Conservation (phyloP, 2,888 invertebrate genomes). For the Drosophila siamana region DNA sequence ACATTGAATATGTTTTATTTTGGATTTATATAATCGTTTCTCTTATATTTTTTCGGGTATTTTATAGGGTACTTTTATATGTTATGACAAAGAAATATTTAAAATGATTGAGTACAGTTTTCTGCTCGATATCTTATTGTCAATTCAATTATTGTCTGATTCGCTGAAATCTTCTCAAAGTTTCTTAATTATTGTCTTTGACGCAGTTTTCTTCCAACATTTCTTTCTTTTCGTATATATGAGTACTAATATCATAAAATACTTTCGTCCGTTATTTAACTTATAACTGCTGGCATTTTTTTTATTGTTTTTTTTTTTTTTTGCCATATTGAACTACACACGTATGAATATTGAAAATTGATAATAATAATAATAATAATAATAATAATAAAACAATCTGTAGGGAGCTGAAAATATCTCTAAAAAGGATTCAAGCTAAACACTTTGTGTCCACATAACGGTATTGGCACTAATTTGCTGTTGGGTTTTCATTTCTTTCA, state of each 20-base stretch:
- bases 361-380: conserved; percentile 5
- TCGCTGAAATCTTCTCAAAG: conserved; percentile 45
- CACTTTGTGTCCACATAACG: conserved; percentile 61
- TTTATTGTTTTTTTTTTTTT: conserved; percentile 53
- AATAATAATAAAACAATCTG: conserved; percentile 38
- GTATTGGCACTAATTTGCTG: conserved; percentile 69
- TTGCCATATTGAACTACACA: conserved; percentile 46
- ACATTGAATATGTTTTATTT: conserved; percentile 74
- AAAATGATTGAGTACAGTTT: conserved; percentile 39
- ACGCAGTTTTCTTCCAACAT: conserved; percentile 65
- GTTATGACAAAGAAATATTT: conserved; percentile 32
- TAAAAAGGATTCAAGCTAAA: conserved; percentile 24
- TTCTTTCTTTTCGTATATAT: conserved; percentile 42
- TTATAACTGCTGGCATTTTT: conserved; percentile 23
- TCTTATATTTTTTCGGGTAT: conserved; percentile 21
- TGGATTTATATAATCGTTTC: conserved; percentile 41
- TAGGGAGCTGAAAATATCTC: conserved; percentile 42
- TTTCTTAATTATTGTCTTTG: conserved; percentile 72
- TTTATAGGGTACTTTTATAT: conserved; percentile 23
- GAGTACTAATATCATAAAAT: conserved; percentile 25
- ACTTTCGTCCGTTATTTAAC: conserved; percentile 15
- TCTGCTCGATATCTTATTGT: conserved; percentile 62
- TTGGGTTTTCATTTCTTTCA: conserved; percentile 16
- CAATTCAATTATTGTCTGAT: conserved; percentile 70
- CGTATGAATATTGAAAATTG: conserved; percentile 16